Conservation (phyloP, 2,888 invertebrate species). For the Octodonta nipae region DNA sequence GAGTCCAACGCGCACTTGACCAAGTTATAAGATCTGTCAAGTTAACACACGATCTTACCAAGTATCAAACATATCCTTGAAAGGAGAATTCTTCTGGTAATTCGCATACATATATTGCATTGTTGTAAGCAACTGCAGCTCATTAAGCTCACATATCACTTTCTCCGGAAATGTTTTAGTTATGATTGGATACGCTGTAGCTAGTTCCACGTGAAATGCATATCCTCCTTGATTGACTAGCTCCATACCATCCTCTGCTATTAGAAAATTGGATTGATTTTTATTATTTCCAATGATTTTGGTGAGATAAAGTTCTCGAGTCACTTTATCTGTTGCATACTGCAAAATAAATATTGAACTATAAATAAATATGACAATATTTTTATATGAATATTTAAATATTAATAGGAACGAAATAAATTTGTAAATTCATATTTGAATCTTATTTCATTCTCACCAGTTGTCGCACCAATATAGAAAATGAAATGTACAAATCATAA, state of each 20-base stretch:
- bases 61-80: conserved; percentile 27
- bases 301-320: neutral
- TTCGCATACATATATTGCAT: conserved; percentile 22
- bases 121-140: conserved; percentile 24
- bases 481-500: too few species aligned
- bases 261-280: conserved; percentile 21
- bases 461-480: too few species aligned
- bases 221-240: conserved; percentile 25
- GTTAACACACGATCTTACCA: conserved; percentile 25
- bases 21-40: too few species aligned
- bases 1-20: too few species aligned
- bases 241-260: conserved; percentile 21
- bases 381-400: too few species aligned
- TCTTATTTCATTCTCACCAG: too few species aligned
- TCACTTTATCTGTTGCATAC: neutral
- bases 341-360: neutral
- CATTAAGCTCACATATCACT: conserved; percentile 28
- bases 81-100: conserved; percentile 28
- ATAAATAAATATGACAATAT: too few species aligned
- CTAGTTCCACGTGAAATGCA: conserved; percentile 30
- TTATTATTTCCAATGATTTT: conserved; percentile 3
- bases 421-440: too few species aligned
- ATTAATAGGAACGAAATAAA: too few species aligned
- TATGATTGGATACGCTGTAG: conserved; percentile 29
- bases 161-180: conserved; percentile 23